phyloP scores from a whole-genome alignment of 2,113 vertebrate species.

The Thomomys bottae region DNA sequence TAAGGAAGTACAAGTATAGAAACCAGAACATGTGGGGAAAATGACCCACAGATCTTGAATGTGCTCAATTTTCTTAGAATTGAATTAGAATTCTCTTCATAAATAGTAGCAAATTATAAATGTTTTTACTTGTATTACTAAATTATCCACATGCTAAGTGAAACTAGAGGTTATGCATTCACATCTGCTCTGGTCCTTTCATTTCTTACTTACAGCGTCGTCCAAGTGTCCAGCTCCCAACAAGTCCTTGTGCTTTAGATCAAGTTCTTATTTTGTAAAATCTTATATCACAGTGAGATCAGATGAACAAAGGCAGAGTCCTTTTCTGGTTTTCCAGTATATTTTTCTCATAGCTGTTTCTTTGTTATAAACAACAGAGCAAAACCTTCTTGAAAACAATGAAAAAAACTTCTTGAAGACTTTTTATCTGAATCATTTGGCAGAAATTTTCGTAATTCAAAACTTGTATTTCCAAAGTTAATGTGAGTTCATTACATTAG shows the following conservation, averaged over 20 bases:
- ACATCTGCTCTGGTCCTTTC: constrained; percentile 83
- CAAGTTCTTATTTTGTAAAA: constrained; percentile 87
- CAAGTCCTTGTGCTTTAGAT: constrained; percentile 81
- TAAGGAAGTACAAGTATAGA: constrained; percentile 86
- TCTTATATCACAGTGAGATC: constrained; percentile 84
- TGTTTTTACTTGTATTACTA: constrained; percentile 86
- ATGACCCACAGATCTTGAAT: constrained; percentile 87
- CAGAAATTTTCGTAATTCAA: constrained; percentile 88
- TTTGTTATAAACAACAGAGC: constrained; percentile 91
- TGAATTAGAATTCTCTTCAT: no score
- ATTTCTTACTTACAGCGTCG: constrained; percentile 90
- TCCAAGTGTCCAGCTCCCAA: constrained; percentile 89
- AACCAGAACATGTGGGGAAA: constrained; percentile 87
- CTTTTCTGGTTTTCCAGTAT: constrained; percentile 81
- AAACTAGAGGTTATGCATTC: constrained; percentile 86
- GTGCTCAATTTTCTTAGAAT: constrained; percentile 82
- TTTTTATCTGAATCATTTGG: constrained; percentile 87
- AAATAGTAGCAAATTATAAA: constrained; percentile 88
- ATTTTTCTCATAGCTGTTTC: constrained; percentile 80
- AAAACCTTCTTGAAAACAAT: constrained; percentile 82
- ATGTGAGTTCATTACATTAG: constrained; percentile 88
- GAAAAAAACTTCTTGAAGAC: constrained; percentile 86
- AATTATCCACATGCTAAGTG: constrained; percentile 57
- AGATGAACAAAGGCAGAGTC: constrained; percentile 83
- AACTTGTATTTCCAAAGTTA: constrained; percentile 84